A percentile compares a stretch with the other conserved stretches of the same genome.
phyloP scores from a whole-genome alignment of 2,797 vertebrate genomes.

The Lacerta viridis region DNA sequence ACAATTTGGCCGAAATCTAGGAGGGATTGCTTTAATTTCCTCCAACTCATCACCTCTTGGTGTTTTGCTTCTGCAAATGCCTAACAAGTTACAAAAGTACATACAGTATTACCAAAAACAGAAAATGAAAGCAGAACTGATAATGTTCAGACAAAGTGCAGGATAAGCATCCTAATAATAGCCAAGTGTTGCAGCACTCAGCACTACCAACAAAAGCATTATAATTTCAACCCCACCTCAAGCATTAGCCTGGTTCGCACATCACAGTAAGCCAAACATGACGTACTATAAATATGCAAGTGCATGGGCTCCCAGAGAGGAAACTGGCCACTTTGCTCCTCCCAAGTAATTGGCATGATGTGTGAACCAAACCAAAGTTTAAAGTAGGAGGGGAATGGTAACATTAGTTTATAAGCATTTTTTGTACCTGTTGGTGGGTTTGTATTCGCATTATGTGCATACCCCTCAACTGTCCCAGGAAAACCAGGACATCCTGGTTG shows the following conservation, averaged over 20 bases:
- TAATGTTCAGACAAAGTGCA: background rate
- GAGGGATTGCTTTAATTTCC: background rate
- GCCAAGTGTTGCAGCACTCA: background rate
- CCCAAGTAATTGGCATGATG: no score
- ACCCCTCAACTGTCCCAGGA: no score
- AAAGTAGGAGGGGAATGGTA: no score
- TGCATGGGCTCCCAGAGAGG: no score
- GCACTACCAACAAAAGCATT: background rate
- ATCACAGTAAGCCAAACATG: no score
- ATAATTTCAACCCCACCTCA: background rate
- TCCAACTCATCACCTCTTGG: background rate
- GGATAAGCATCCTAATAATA: background rate
- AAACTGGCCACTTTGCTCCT: no score
- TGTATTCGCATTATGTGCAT: no score
- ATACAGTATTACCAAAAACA: background rate
- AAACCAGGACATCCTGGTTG: no score
- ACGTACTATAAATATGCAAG: no score
- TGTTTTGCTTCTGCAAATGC: constrained; percentile 5
- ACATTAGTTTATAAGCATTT: no score
- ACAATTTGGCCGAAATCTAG: constrained; percentile 4
- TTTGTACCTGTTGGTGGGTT: no score
- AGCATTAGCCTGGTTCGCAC: background rate
- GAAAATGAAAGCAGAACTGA: background rate
- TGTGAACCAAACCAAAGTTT: no score
- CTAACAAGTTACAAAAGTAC: constrained; percentile 1